Evolutionary conservation across 2,888 invertebrate genomes (phyloP), one percentile per base, ranked within the genome.

Genomic region (Atrina japonica): DNA sequence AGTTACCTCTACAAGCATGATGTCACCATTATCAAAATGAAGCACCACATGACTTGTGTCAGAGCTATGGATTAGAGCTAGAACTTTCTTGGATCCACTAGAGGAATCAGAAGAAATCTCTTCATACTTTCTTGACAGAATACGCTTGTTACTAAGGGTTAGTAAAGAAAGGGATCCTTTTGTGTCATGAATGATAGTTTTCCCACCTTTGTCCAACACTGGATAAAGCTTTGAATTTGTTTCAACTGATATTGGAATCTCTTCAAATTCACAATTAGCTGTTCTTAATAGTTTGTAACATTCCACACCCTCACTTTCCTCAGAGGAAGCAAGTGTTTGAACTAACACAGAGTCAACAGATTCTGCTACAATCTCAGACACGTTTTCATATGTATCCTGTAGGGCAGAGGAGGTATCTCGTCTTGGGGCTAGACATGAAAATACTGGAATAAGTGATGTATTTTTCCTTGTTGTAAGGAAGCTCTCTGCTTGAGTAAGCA

Each of bases 371-470:
- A 82, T 70, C 7, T 69, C 43, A 18, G 71, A 65, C 14, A 66
- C 60, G 5, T 72, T 77, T n/a, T 73, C 56, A 11, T 73, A 45
- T 18, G 75, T 68, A 9, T 75, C 50, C 2, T 59, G 45, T 3
- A 76, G 53, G 16, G 81, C 79, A 63, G 65, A 56, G 7, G 79
- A 78, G 2, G 56, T 61, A 72, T 77, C 77, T 16, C 61, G 50
- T 29, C 82, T 75, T 1, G 78, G 67, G 6, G 83, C 79, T 23
- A 86, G 68, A 65, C 85, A 83, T 25, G 84, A 78, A 55, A 80
- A 83, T 14, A 73, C 63, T 23, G 86, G 86, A n/a, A 84, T 76
- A 18, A 86, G 70, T 23, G 78, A 47, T 0, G 83, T 71, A 23
- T 64, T 75, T n/a, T 67, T 74, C 50, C 77, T 66, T 9, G 56